A percentile compares a stretch with the other conserved stretches of the same genome.
These are phyloP conservation scores for Augochlora pura DNA, from an alignment of 1,140 invertebrate species.

Conservation along the genomic window DNA sequence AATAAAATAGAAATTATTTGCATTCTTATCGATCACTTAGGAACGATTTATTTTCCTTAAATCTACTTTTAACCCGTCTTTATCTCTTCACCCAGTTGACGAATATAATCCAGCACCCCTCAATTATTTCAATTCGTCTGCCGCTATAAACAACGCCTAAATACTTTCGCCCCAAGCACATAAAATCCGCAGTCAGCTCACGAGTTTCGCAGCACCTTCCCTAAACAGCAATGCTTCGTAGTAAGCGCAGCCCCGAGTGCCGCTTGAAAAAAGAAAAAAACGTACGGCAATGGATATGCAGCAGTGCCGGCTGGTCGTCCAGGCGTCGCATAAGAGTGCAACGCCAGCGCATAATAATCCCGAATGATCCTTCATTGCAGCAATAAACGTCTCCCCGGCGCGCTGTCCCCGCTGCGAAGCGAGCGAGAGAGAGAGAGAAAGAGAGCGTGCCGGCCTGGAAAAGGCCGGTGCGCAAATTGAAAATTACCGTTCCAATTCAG, in stretches of 20 bases:
- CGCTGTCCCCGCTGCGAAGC: constrained; percentile 21
- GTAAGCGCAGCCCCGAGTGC: neutral
- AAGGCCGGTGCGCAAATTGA: constrained; percentile 62
- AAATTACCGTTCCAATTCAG: constrained; percentile 43
- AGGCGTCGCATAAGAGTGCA: constrained; percentile 60
- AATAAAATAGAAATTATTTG: too few species aligned
- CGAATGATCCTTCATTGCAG: constrained; percentile 62
- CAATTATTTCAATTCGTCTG: too few species aligned
- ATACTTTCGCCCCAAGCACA: too few species aligned
- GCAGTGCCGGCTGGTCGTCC: constrained; percentile 61
- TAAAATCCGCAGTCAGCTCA: too few species aligned
- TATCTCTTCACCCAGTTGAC: too few species aligned
- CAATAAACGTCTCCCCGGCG: constrained; percentile 64
- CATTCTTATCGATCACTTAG: too few species aligned
- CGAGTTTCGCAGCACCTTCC: neutral
- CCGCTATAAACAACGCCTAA: too few species aligned
- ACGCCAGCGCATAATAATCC: constrained; percentile 66
- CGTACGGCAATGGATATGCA: constrained; percentile 36
- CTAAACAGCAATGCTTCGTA: neutral
- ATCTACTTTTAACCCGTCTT: too few species aligned
- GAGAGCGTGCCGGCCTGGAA: too few species aligned
- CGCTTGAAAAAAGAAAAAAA: neutral
- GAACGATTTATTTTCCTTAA: too few species aligned
- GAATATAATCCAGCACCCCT: too few species aligned
- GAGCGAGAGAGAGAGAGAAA: too few species aligned